phyloP scores from a whole-genome alignment of 2,113 vertebrate species.

The Hiodon alosoides region DNA sequence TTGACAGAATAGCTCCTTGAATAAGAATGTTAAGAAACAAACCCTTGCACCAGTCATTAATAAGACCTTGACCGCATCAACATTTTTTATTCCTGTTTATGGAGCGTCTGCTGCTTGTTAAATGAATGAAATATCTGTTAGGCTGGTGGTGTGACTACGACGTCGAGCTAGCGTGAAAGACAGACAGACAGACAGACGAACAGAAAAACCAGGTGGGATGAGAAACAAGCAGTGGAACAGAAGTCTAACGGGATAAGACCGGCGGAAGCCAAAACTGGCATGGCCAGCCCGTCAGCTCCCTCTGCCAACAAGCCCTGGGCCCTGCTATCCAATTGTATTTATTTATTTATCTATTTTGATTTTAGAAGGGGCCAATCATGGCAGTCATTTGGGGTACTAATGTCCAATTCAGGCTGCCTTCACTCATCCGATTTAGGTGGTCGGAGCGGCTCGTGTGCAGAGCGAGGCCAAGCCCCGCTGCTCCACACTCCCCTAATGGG shows the following conservation, averaged over 20 bases:
- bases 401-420: slow-evolving; percentile 98
- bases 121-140: slow-evolving; percentile 68
- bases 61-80: not conserved
- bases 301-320: too few relatives aligned
- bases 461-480: slow-evolving; percentile 72
- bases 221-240: slow-evolving; percentile 2
- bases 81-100: slow-evolving; percentile 44
- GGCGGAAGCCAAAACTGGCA: too few relatives aligned
- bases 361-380: slow-evolving; percentile 77
- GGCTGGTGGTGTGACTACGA: slow-evolving; percentile 61
- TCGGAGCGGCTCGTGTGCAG: slow-evolving; percentile 74
- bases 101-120: slow-evolving; percentile 63
- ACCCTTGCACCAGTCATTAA: not conserved
- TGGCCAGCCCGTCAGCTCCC: too few relatives aligned
- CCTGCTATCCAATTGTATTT: slow-evolving; percentile 44
- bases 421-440: slow-evolving; percentile 96
- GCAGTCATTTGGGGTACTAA: slow-evolving; percentile 99
- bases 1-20: not conserved
- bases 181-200: slow-evolving; percentile 73
- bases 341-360: slow-evolving; percentile 59
- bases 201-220: slow-evolving; percentile 25
- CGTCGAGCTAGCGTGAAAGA: slow-evolving; percentile 79
- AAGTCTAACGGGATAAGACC: too few relatives aligned
- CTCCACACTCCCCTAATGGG: slow-evolving; percentile 94
- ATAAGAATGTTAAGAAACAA: not conserved